Base-by-base conservation (phyloP, 1,140 invertebrate genomes). In the Paramacrobiotus metropolitanus region DNA sequence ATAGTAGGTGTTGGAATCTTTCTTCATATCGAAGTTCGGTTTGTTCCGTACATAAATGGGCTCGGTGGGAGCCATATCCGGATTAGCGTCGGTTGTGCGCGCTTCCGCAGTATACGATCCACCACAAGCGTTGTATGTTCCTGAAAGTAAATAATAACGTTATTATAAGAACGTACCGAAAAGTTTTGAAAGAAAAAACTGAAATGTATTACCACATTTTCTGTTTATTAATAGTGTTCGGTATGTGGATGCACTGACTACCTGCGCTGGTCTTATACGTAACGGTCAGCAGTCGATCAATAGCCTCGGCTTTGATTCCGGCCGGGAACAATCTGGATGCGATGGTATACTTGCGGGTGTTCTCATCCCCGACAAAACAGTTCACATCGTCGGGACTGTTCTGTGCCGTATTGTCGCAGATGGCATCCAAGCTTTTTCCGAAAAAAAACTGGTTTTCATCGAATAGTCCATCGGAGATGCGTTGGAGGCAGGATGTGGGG, bases 1-100 rank as follows among this genome's bases (percentile, higher is more conserved):
- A 24, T 55, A 55, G 28, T 20, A 55, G 48, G 28, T 24, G 24
- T 55, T 28, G 15, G 4, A 9, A 9, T 55, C 48, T 4, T 15
- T 24, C 9, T 24, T 15, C 48, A 55, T 55, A 24, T 15, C 15
- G 28, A 55, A 55, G 15, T 55, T 55, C 24, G 48, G 48, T 15
- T 15, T 28, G 9, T 9, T n/a, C 15, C 48, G 48, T 4, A 55
- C 15, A 24, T 55, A 55, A 9, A 55, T 24, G 4, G 24, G 15
- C 24, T 15, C 4, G 4, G 48, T 24, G 4, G 48, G 48, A 9
- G 15, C 48, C 48, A 55, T 55, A 24, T 55, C 48, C 15, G 48
- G 48, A 55, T 55, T 55, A 28, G 28, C 48, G 48, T 55, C 48
- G 48, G 24, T 55, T 24, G 48, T 55, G 48, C 48, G 15, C 34